Evolutionary conservation across 2,113 vertebrate genomes (phyloP), one percentile per base, ranked within the genome.

Genomic region (Poeciliopsis retropinna): DNA sequence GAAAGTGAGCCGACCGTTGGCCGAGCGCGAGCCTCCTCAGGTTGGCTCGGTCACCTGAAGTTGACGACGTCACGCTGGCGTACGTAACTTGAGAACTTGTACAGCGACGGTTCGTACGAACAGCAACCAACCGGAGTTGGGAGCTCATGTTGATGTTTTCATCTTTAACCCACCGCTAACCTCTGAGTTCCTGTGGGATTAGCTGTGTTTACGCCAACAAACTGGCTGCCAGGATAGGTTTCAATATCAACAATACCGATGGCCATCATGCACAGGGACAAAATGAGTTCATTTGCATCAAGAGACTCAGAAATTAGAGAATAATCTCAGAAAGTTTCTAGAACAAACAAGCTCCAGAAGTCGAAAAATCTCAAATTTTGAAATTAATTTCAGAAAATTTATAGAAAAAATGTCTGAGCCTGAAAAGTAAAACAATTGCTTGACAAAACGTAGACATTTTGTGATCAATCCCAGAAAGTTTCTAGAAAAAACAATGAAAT

Each of bases 1-100:
- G 19, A 70, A 77, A 79, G 77, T 78, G 68, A 78, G 47, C 63
- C 57, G 73, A 80, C 78, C 75, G 79, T 70, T 85, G 76, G 57
- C 72, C 32, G 67, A n/a, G n/a, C n/a, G n/a, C 15, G 73, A 75
- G 67, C 71, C 77, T 30, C 41, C 31, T 31, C 25, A 41, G 32
- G 57, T 63, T 19, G 34, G 41, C 17, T 66, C 66, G 34, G 30
- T 32, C 41, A 11, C 39, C 39, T 37, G 28, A 70, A 72, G 74
- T 75, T 78, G 54, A 41, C 29, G 41, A 41, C 25, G n/a, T 68
- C 64, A 31, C 22, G 15, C 27, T 30, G 44, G 70, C 30, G 47
- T 29, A 19, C 54, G 41, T 70, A 41, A 30, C 9, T 30, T 6
- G 51, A 39, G 6, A 73, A 78, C 65, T 76, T 70, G 64, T 47